Base-by-base conservation (phyloP, 2,797 vertebrate genomes). In the Gallinago stenura region DNA sequence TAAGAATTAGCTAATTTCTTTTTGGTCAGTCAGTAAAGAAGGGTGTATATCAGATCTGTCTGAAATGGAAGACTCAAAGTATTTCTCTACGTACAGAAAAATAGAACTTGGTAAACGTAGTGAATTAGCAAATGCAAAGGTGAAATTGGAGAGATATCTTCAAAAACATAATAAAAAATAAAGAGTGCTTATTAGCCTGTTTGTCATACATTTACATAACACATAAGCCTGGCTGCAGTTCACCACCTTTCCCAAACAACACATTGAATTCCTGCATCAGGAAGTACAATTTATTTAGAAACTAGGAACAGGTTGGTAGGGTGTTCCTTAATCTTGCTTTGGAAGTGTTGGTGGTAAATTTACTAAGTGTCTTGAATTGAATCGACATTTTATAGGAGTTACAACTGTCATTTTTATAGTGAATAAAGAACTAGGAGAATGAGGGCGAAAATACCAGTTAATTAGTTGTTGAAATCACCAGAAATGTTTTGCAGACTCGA, bases 271-370 rank as follows among this genome's bases (percentile, higher is more conserved):
- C 53, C 75, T 88, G 43, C 4, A 0, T 83, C 48, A 56, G 87
- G 90, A 91, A 65, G 43, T 75, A 37, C 48, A 43, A 8, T 92
- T 91, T 98, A 98, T 98, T 98, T 98, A 97, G 98, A 98, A 97
- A 50, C 46, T 48, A 31, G 96, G 97, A 98, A 92, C 95, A 97
- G 97, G 97, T 98, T 98, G 97, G 77, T 83, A 91, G 96, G 98
- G 95, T 81, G 78, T 98, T 97, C 95, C 97, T 96, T 98, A 97
- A 98, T 98, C 98, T 97, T 94, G 96, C 98, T 98, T 98, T 98
- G 97, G 98, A 98, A 98, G 97, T 94, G 97, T 90, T 97, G 96
- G 97, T 98, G 97, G 96, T 98, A 98, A 98, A 98, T 98, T 98
- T 97, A 96, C 98, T 95, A 97, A 98, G 97, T 96, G 97, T 94